Conservation (phyloP, 2,888 invertebrate species). For the Ochropacha duplaris region DNA sequence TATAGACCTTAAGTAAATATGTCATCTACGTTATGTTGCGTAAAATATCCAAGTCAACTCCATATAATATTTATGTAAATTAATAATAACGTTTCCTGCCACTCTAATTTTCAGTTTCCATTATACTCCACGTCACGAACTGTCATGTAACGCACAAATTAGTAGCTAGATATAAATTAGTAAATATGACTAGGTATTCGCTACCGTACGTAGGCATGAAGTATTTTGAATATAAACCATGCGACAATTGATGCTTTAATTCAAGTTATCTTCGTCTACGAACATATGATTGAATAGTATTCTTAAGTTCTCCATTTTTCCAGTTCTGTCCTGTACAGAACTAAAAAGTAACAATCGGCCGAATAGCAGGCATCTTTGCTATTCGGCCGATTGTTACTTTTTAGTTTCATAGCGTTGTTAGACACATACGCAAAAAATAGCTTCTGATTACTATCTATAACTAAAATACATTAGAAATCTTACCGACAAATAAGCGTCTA, state of each 20-base stretch:
- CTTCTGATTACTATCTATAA: too few relatives aligned
- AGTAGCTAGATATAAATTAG: background rate
- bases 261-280: background rate
- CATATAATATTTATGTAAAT: background rate
- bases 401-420: too few relatives aligned
- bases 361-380: too few relatives aligned
- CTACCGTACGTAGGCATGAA: background rate
- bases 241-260: background rate
- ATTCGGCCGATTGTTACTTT: too few relatives aligned
- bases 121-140: background rate
- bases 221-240: too few relatives aligned
- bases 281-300: background rate
- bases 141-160: slow-evolving; percentile 4
- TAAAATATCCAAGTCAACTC: background rate
- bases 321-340: too few relatives aligned
- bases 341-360: too few relatives aligned
- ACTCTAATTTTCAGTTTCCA: background rate
- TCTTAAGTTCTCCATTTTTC: too few relatives aligned
- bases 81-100: background rate
- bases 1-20: background rate
- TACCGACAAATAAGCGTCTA: too few relatives aligned
- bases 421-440: too few relatives aligned
- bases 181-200: background rate
- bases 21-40: background rate
- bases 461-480: too few relatives aligned